Percentiles rank a stretch among this genome's conserved stretches.
phyloP scores from a whole-genome alignment of 2,113 vertebrate species.

The Machaerirhynchus nigripectus region DNA sequence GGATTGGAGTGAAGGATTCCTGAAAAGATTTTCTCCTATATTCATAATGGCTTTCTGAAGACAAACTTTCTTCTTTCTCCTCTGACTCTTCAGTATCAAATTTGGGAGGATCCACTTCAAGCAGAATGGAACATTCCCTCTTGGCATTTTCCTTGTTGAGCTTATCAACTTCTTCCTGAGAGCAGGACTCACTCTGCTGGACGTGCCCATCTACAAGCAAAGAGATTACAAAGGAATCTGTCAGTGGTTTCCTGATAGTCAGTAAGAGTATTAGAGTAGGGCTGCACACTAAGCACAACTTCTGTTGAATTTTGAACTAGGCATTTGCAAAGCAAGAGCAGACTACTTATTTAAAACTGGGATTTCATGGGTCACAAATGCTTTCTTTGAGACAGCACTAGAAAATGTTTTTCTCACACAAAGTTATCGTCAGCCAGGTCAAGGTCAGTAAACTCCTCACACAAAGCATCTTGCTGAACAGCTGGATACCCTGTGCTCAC shows the following conservation, averaged over 20 bases:
- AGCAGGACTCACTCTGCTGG: constrained; percentile 68
- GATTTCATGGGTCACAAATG: neutral
- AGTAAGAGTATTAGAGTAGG: neutral
- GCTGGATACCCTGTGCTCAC: neutral
- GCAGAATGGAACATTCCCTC: constrained; percentile 54
- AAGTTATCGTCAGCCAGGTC: neutral
- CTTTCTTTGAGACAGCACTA: neutral
- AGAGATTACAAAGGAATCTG: constrained; percentile 15
- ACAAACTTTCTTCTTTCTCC: neutral
- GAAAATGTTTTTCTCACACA: neutral
- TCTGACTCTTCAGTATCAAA: neutral
- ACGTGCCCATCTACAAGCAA: constrained; percentile 70
- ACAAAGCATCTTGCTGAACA: neutral
- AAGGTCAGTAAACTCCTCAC: neutral
- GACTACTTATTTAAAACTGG: neutral
- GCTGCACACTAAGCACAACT: neutral
- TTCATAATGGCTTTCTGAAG: neutral
- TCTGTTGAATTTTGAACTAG: neutral
- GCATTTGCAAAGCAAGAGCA: neutral
- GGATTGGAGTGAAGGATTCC: neutral
- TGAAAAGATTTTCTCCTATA: neutral
- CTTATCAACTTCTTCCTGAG: constrained; percentile 75
- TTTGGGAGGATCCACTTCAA: neutral
- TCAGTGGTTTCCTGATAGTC: neutral
- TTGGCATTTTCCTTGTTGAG: constrained; percentile 84